A percentile compares a stretch with the other conserved stretches of the same genome.
Evolutionary conservation across 2,113 vertebrate species (phyloP).

Genomic region (Trichomycterus rosablanca): DNA sequence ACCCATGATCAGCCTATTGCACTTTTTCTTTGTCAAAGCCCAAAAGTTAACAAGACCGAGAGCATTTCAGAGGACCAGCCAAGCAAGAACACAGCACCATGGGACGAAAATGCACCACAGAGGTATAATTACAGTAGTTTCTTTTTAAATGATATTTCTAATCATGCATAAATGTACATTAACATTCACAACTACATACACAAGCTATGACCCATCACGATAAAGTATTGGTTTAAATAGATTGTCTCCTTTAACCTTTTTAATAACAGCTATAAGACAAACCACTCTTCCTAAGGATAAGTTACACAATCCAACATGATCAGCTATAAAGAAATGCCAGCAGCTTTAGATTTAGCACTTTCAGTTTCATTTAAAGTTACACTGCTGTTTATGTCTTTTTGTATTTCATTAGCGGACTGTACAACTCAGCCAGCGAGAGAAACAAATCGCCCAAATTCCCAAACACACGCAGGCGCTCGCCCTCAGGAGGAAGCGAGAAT

Average conservation of each 20-base stretch:
- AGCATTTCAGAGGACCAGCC: slow-evolving; percentile 67
- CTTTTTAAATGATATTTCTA: neutral
- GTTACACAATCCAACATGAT: neutral
- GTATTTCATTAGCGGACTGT: slow-evolving; percentile 68
- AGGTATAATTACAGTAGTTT: slow-evolving; percentile 59
- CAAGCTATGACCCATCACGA: neutral
- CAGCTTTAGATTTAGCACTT: slow-evolving; percentile 10
- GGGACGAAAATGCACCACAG: slow-evolving; percentile 77
- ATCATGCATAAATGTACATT: neutral
- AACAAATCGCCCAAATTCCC: slow-evolving; percentile 83
- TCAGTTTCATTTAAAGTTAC: slow-evolving; percentile 3
- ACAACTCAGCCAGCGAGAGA: slow-evolving; percentile 73
- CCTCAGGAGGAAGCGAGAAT: slow-evolving; percentile 76
- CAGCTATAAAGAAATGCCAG: slow-evolving; percentile 4
- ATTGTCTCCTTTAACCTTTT: slow-evolving; percentile 4
- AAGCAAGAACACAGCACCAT: slow-evolving; percentile 70
- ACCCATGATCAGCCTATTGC: too few relatives aligned
- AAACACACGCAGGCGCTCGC: slow-evolving; percentile 64
- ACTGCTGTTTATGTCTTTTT: neutral
- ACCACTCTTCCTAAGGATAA: slow-evolving; percentile 6
- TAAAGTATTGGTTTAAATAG: slow-evolving; percentile 11
- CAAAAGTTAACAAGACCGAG: slow-evolving; percentile 74
- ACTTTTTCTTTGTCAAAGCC: slow-evolving; percentile 54
- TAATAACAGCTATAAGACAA: neutral
- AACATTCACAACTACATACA: slow-evolving; percentile 2